phyloP scores from a whole-genome alignment of 2,113 vertebrate genomes.

The Stegostoma tigrinum region DNA sequence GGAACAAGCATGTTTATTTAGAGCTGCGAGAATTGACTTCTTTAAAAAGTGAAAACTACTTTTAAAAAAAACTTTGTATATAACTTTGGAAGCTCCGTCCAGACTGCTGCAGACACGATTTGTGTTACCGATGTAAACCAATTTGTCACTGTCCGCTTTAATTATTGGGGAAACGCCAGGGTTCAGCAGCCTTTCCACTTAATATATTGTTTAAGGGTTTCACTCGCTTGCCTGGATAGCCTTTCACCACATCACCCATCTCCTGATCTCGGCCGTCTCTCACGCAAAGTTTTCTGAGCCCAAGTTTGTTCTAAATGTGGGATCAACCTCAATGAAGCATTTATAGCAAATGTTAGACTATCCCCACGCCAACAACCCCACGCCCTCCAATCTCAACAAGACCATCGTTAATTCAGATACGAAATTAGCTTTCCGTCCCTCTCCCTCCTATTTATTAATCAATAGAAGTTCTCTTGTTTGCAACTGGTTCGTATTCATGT shows the following conservation, averaged over 20 bases:
- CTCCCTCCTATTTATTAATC: neutral
- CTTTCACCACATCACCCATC: neutral
- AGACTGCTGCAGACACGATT: constrained; percentile 31
- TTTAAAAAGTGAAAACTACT: neutral
- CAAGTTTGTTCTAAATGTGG: neutral
- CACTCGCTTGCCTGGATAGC: too few species aligned
- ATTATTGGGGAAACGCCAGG: constrained; percentile 36
- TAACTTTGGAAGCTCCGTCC: neutral
- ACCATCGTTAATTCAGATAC: too few species aligned
- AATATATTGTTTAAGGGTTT: constrained; percentile 23
- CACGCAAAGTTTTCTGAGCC: neutral
- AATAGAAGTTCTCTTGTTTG: neutral
- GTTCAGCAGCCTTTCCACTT: neutral
- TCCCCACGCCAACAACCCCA: neutral
- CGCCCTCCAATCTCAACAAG: neutral
- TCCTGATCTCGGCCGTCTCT: neutral
- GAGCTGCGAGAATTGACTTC: neutral
- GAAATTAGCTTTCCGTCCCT: neutral
- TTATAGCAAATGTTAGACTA: neutral
- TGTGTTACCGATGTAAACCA: constrained; percentile 36
- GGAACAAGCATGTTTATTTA: neutral
- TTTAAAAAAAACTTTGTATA: neutral
- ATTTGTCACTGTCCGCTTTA: constrained; percentile 37
- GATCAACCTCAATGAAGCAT: neutral
- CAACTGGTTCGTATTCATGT: neutral